Evolutionary conservation across 2,888 invertebrate genomes (phyloP), one percentile per base, ranked within the genome.

Genomic region (Aporophyla lueneburgensis): DNA sequence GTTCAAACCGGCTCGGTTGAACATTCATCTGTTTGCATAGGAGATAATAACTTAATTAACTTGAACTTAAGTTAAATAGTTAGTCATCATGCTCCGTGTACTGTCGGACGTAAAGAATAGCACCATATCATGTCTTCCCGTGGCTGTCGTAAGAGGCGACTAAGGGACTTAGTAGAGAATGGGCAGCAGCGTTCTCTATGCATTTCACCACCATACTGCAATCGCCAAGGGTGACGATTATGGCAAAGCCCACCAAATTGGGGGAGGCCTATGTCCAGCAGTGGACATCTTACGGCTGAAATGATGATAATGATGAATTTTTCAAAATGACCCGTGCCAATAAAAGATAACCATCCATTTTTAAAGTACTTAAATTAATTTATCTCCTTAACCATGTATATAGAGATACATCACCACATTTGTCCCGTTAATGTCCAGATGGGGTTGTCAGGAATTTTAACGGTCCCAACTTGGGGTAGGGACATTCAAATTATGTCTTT

Each of bases 391-490:
- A 73, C 46, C 46, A 69, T 66, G 14, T 63, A 54, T n/a, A 54
- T 54, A 54, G 59, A 54, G 58, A 77, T 76, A 56, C 56, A 79
- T 71, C 24, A 67, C 80, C 71, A 71, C 81, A 80, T 82, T 80
- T 84, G 74, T 88, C 82, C 81, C 70, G 67, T 78, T 89, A 90
- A 91, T 88, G 89, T 88, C 89, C 89, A 81, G 82, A 88, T 88
- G 84, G 89, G 92, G 89, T 89, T 83, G 86, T 61, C 78, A 71
- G 78, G 92, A 89, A 90, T 90, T 77, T 84, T 86, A 90, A 90
- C 86, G 78, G 78, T 66, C 63, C 74, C 76, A 86, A 86, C 83
- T 88, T 79, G 54, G 83, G 82, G 75, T 24, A 61, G 49, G 76
- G 70, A 87, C 69, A 78, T 76, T 74, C 70, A 66, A 86, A 85